These are phyloP conservation scores for Drosophila robusta DNA, from an alignment of 2,888 invertebrate species.

Conservation along the genomic window DNA sequence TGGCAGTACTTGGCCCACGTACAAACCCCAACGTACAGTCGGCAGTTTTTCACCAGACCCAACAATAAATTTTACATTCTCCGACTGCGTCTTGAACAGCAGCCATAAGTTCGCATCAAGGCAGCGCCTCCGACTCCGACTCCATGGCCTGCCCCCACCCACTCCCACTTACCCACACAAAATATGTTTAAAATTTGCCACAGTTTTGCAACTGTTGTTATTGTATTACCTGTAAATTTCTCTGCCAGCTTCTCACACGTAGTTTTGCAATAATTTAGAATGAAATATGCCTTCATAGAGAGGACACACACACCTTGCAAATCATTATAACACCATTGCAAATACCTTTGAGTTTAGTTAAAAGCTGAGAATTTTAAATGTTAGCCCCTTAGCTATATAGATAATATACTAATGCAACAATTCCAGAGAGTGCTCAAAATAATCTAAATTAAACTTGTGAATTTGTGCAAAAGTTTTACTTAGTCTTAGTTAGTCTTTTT, in stretches of 20 bases:
- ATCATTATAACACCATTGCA: conserved; percentile 2
- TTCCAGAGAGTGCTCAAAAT: background rate
- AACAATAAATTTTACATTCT: conserved; percentile 74
- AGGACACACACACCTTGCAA: conserved; percentile 8
- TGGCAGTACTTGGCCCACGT: conserved; percentile 68
- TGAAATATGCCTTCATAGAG: conserved; percentile 66
- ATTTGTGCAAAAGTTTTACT: no score
- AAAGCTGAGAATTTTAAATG: background rate
- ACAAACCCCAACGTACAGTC: conserved; percentile 31
- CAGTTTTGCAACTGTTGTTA: conserved; percentile 57
- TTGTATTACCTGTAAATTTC: conserved; percentile 66
- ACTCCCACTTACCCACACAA: conserved; percentile 2
- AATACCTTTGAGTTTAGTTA: background rate
- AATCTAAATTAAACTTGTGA: no score
- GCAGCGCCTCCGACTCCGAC: conserved; percentile 31
- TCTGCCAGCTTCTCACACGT: conserved; percentile 55
- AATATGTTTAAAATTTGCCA: conserved; percentile 72
- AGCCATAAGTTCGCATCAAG: conserved; percentile 73
- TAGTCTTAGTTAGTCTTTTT: no score
- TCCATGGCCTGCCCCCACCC: conserved; percentile 5
- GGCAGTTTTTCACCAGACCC: conserved; percentile 62
- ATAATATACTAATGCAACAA: background rate
- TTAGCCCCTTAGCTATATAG: background rate
- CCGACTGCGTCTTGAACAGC: conserved; percentile 64
- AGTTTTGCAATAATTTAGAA: conserved; percentile 65